Conservation (phyloP, 2,888 invertebrate genomes). For the Eustalomyia histrio region DNA sequence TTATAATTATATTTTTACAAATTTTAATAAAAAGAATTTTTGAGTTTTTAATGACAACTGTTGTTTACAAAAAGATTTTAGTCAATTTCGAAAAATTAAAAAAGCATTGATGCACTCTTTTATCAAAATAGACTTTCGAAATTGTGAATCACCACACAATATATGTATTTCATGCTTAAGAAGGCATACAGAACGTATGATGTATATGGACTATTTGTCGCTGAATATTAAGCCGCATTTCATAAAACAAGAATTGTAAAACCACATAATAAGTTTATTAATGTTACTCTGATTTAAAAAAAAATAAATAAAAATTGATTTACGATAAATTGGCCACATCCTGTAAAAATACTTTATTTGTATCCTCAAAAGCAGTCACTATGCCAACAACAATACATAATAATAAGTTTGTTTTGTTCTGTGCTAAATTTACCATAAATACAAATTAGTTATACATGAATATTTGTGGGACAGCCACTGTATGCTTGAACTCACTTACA, state of each 20-base stretch:
- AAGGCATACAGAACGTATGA: too few species aligned
- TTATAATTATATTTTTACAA: too few species aligned
- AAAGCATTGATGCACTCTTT: too few species aligned
- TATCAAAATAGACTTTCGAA: too few species aligned
- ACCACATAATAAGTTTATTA: background rate
- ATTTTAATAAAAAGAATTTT: too few species aligned
- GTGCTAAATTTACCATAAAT: constrained; percentile 49
- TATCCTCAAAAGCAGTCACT: background rate
- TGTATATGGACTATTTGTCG: too few species aligned
- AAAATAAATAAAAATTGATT: too few species aligned
- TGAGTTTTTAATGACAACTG: too few species aligned
- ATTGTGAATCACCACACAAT: too few species aligned
- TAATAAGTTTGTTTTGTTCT: constrained; percentile 10
- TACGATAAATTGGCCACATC: background rate
- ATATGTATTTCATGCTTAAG: too few species aligned
- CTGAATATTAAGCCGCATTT: background rate
- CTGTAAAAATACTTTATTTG: background rate
- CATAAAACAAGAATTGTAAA: background rate
- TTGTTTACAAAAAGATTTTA: too few species aligned
- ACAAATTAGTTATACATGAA: constrained; percentile 45
- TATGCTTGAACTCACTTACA: constrained; percentile 28
- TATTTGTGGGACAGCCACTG: constrained; percentile 37
- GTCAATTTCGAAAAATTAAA: too few species aligned
- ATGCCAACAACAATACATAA: background rate
- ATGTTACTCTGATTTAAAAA: background rate